Conservation (phyloP, 2,888 invertebrate species). For the Epistrophella euchroma region DNA sequence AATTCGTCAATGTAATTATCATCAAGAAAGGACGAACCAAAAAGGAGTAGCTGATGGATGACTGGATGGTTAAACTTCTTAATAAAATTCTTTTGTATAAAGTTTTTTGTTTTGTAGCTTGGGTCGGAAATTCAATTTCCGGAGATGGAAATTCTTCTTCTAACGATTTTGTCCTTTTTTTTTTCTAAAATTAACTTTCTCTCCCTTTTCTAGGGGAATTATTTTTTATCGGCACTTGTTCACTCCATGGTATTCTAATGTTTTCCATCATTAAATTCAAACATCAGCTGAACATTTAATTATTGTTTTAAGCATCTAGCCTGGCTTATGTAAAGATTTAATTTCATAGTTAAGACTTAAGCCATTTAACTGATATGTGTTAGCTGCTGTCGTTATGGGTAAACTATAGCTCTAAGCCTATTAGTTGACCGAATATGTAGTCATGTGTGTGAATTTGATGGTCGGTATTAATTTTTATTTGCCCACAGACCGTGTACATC, state of each 20-base stretch:
- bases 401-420: not conserved
- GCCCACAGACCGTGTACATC: not conserved
- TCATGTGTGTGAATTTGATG: not conserved
- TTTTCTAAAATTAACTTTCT: not conserved
- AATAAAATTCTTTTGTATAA: conserved; percentile 64
- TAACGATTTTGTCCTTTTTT: conserved; percentile 23
- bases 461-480: not conserved
- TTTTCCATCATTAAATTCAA: conserved; percentile 11
- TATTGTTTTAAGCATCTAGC: conserved; percentile 5
- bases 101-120: conserved; percentile 14
- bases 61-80: conserved; percentile 63
- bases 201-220: not conserved
- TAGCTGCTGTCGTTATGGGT: not conserved
- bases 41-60: conserved; percentile 39
- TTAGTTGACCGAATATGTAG: not conserved
- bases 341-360: conserved; percentile 6
- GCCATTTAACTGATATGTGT: not conserved
- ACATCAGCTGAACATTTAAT: conserved; percentile 7
- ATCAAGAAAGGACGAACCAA: conserved; percentile 8
- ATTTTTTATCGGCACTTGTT: not conserved
- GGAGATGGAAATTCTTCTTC: conserved; percentile 44
- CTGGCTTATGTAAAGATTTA: conserved; percentile 4
- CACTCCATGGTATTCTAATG: not conserved
- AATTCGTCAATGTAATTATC: conserved; percentile 65
- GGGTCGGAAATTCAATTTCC: conserved; percentile 45